These are phyloP conservation scores for Sitobion miscanthi DNA, from an alignment of 1,140 invertebrate genomes.

Conservation along the genomic window DNA sequence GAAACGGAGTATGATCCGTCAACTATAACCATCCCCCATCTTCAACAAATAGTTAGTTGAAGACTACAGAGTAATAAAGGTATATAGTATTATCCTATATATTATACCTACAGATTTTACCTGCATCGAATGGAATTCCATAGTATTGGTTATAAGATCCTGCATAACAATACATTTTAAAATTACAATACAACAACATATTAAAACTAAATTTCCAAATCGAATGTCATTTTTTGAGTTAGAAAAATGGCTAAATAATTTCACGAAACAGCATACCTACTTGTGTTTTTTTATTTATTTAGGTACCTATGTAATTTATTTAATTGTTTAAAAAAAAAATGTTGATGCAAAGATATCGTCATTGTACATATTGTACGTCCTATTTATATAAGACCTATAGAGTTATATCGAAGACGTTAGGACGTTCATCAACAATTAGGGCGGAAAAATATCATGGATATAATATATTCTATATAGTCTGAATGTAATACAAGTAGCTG, in stretches of 20 bases:
- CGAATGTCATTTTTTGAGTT: neutral
- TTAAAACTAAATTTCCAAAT: neutral
- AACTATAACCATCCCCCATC: neutral
- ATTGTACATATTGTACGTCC: neutral
- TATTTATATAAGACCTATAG: neutral
- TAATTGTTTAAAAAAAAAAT: neutral
- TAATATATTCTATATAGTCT: neutral
- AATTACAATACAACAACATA: neutral
- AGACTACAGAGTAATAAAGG: neutral
- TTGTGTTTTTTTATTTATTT: neutral
- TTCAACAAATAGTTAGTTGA: neutral
- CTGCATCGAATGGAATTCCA: neutral
- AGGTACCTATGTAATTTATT: too few species aligned
- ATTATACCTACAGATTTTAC: neutral
- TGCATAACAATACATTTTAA: neutral
- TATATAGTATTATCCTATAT: neutral
- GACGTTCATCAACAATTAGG: neutral
- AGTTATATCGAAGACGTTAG: neutral
- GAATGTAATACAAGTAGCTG: too few species aligned
- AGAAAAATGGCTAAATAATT: neutral
- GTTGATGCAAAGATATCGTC: neutral
- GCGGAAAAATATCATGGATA: neutral
- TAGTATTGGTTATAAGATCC: neutral
- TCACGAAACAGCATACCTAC: neutral
- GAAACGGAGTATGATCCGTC: neutral